Evolutionary conservation across 2,888 invertebrate genomes (phyloP), one percentile per base, ranked within the genome.

Genomic region (Lycia hirtaria): DNA sequence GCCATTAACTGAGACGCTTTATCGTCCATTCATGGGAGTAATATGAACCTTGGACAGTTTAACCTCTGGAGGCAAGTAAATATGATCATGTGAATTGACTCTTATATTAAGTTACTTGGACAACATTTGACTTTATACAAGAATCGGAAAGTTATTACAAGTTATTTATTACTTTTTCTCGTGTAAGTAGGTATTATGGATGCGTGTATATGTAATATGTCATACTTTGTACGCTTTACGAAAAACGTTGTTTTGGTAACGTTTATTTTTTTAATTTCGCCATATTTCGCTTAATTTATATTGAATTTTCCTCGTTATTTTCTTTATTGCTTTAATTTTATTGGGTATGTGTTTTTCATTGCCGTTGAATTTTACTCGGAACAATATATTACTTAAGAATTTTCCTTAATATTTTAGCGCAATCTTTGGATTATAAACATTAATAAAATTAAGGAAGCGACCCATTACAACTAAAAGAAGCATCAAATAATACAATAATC

Each of bases 1-100:
- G 76, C 81, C 80, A 85, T 87, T 86, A 87, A 84, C 77, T 80
- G 73, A 71, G 76, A 73, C 77, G 74, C 78, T 89, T 90, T 91
- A 91, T 90, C 74, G 83, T 75, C 79, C 84, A 86, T 88, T 88
- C 85, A 85, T 80, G 72, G 71, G 60, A 69, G 81, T 80, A 83
- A 85, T 83, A 75, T 73, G 81, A 84, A 74, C 81, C 78, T 65
- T 74, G 75, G 80, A 73, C 73, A 72, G 68, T 73, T 75, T 80
- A 78, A 84, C 79, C 80, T 83, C 74, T 76, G 71, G 66, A 75
- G 70, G 75, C 74, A 74, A 75, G 75, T 75, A 74, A 75, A 76
- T 76, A 74, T 76, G 69, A 73, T 73, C 69, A 72, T 69, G 69
- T 69, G 47, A 41, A 68, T 65, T 67, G 62, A 63, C 66, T 62